A percentile compares a stretch with the other conserved stretches of the same genome.
phyloP scores from a whole-genome alignment of 2,113 vertebrate genomes.

The Phodopus roborovskii region DNA sequence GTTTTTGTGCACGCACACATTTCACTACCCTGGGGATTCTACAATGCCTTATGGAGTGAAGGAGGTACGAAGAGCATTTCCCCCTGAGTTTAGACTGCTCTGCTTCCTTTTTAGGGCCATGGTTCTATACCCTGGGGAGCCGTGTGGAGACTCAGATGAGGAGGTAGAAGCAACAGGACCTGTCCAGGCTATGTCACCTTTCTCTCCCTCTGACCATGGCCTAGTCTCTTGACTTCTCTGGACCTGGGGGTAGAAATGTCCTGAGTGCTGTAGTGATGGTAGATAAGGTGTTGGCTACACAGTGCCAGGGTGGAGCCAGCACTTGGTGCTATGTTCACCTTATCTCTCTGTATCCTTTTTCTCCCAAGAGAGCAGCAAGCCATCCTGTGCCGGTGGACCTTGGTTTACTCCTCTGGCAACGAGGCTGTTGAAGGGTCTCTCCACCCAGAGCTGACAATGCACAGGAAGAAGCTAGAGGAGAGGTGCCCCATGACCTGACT shows the following conservation, averaged over 20 bases:
- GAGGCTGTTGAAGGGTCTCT: background rate
- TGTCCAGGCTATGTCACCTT: no score
- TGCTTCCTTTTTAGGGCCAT: background rate
- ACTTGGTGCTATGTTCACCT: background rate
- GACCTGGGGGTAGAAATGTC: background rate
- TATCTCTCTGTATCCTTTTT: background rate
- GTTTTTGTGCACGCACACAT: background rate
- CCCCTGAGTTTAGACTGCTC: accelerated
- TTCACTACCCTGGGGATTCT: background rate
- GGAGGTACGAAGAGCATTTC: background rate
- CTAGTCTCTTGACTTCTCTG: background rate
- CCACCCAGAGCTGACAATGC: accelerated
- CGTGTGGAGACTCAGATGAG: background rate
- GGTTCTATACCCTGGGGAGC: background rate
- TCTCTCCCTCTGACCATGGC: accelerated
- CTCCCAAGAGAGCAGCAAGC: background rate
- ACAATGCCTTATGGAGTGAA: background rate
- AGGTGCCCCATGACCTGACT: background rate
- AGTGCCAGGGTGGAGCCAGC: background rate
- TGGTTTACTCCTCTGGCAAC: background rate
- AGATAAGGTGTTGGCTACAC: no score
- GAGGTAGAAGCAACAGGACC: background rate
- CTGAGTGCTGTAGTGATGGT: no score
- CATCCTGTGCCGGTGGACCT: no score
- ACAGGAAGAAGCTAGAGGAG: background rate